Evolutionary conservation across 2,888 invertebrate species (phyloP), one percentile per base, ranked within the genome.

Genomic region (Papilio elwesi): DNA sequence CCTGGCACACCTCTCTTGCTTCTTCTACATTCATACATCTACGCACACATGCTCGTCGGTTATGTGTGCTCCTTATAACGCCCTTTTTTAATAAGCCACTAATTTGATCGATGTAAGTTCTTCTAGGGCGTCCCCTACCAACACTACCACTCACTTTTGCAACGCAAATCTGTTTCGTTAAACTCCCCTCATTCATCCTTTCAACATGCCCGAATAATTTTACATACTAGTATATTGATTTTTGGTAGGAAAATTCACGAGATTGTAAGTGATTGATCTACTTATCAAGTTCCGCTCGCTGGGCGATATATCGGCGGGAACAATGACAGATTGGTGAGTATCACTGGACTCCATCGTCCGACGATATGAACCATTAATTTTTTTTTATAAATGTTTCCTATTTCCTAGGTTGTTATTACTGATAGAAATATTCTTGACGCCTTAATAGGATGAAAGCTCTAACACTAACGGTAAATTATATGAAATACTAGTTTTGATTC

Each of bases 241-340:
- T 59, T n/a, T 38, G 57, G 38, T 13, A 59, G 57, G 13, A 13
- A 38, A 38, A 59, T 59, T 36, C 57, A 59, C 38, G 36, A 9
- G 38, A 38, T 57, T 59, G 36, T 38, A 36, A 13, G 38, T 59
- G 57, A 59, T 59, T 59, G 57, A 59, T 59, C 26, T 13, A 13
- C 38, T 4, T 36, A 57, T 59, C 57, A 59, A 59, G 38, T 59
- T 8, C 13, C 57, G 16, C 53, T 53, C 16, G 11, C 6, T 6
- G 36, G 9, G 0, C 51, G 57, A 13, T 59, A 11, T 11, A 38
- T n/a, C 13, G 57, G 9, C 38, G 57, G 38, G 13, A 59, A 59
- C 57, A 59, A 59, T 59, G 57, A 59, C 57, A 59, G 38, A 59
- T 59, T 59, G 57, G 36, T 59, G 2, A 12, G 1, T 16, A 36